A percentile compares a stretch with the other conserved stretches of the same genome.
These are phyloP conservation scores for Amphipyra tragopoginis DNA, from an alignment of 2,888 invertebrate species.

Conservation along the genomic window DNA sequence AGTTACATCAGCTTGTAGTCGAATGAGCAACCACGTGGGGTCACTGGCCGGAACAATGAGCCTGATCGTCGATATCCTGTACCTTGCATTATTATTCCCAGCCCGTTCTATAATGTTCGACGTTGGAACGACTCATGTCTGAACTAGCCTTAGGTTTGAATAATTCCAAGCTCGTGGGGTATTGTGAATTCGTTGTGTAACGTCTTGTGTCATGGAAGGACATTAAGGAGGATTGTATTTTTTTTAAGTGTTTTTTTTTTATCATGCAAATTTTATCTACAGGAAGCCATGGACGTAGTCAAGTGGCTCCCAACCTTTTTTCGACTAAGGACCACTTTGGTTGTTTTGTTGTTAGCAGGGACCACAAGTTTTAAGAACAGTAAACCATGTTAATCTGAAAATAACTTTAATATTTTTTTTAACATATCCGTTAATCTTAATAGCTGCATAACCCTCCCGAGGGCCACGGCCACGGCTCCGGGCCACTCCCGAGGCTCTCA, in stretches of 20 bases:
- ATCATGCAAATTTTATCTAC: no score
- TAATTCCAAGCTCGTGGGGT: constrained; percentile 11
- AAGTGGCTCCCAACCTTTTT: no score
- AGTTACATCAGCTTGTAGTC: not conserved
- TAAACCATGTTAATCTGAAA: no score
- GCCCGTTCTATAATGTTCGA: constrained; percentile 23
- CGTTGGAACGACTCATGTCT: not conserved
- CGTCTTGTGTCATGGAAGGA: constrained; percentile 15
- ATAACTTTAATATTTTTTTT: no score
- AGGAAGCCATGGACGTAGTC: no score
- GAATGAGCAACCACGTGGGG: constrained; percentile 36
- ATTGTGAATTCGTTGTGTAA: constrained; percentile 32
- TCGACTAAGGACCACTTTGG: no score
- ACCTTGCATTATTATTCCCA: constrained; percentile 51
- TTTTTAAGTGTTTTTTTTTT: not conserved
- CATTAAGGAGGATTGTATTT: constrained; percentile 7
- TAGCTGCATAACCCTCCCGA: no score
- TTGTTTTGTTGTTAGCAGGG: no score
- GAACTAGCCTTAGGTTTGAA: constrained; percentile 16
- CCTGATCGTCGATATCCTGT: constrained; percentile 73
- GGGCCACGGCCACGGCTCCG: no score
- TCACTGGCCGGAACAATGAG: constrained; percentile 64
- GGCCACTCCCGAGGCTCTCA: no score
- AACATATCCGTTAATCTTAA: no score
- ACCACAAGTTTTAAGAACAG: no score